Evolutionary conservation across 1,140 invertebrate genomes (phyloP), one percentile per base, ranked within the genome.

Genomic region (Cotesia chilonis): DNA sequence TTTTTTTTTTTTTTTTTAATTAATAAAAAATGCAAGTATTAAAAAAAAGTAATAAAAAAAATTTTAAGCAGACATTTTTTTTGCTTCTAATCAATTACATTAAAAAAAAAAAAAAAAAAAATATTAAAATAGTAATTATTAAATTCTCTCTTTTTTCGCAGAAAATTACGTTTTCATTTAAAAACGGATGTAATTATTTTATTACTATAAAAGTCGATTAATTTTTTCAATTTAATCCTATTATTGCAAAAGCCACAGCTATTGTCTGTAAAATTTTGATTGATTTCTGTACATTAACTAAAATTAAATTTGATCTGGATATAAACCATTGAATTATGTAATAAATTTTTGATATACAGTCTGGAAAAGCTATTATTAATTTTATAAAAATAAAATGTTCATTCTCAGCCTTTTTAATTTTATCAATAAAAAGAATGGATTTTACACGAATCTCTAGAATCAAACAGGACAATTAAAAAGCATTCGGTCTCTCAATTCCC

Each of bases 381-480:
- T 28, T 28, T 28, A 28, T 28, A 28, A 2, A 28, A 28, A 28
- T 28, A 1, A 28, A 28, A 2, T 3, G 28, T 28, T 28, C 1
- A 28, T 28, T 28, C 28, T 28, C 28, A 28, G 28, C 28, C 1
- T 28, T 28, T 28, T 28, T 28, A 28, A 28, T 28, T 28, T 28
- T 28, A 28, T 59, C 17, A 59, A 47, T 59, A 28, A 20, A 59
- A 20, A 59, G 9, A 7, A 59, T 20, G 7, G 28, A 59, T 20
- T 14, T 59, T 59, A 68, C 66, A 68, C 14, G 52, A 68, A 52
- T 68, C 51, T 6, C 52, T 55, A 68, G 14, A 68, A 68, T 68
- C 51, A 55, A 68, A 54, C 51, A 68, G 51, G 66, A 68, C 47
- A 68, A 68, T 68, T 68, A 55, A 68, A 68, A 68, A 68, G 51